Conservation (phyloP, 2,888 invertebrate species). For the Plagiodera versicolora region DNA sequence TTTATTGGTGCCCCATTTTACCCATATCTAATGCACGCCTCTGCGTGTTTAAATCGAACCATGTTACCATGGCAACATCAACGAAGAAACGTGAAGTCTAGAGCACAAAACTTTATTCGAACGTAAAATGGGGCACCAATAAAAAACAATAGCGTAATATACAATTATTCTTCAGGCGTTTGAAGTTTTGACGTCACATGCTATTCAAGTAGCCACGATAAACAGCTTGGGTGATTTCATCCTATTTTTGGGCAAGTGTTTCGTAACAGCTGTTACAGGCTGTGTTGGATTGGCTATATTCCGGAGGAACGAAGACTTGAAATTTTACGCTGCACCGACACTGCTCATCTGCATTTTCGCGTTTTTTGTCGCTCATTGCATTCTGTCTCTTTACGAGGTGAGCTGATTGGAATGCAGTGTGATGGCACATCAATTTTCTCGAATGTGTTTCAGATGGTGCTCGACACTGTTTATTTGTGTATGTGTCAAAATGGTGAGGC, state of each 20-base stretch:
- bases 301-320: constrained; percentile 70
- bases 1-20: too few relatives aligned
- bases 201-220: constrained; percentile 85
- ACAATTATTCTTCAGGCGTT: constrained; percentile 73
- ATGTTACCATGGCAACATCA: too few relatives aligned
- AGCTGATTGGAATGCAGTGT: constrained; percentile 11
- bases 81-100: too few relatives aligned
- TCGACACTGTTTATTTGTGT: constrained; percentile 91
- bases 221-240: constrained; percentile 93
- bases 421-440: too few relatives aligned
- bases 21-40: too few relatives aligned
- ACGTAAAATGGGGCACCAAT: too few relatives aligned
- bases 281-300: constrained; percentile 76
- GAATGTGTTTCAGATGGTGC: constrained; percentile 79
- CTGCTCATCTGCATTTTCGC: constrained; percentile 82
- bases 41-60: too few relatives aligned
- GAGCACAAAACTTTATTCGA: too few relatives aligned
- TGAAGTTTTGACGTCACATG: constrained; percentile 79
- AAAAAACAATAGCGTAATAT: not conserved
- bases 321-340: constrained; percentile 85
- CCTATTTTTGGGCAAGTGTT: constrained; percentile 83
- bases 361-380: constrained; percentile 91
- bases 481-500: constrained; percentile 92
- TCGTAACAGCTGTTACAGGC: constrained; percentile 82
- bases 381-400: constrained; percentile 92